Evolutionary conservation across 2,797 vertebrate genomes (phyloP).

Genomic region (Phoxinus dragarum): DNA sequence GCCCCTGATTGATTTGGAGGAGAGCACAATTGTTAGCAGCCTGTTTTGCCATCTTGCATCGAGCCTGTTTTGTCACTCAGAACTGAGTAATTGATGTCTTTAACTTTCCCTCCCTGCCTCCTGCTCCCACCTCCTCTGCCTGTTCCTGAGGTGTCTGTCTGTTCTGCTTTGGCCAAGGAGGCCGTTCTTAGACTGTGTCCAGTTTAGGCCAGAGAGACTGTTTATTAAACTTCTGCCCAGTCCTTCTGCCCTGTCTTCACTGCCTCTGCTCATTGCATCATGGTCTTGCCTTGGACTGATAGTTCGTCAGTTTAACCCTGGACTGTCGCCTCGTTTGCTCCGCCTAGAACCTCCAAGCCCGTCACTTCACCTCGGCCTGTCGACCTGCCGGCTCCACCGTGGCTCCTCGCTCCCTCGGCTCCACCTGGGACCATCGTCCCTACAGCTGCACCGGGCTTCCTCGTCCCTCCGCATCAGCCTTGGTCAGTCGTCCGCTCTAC

Average conservation of each 20-base stretch:
- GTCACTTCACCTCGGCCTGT: not conserved
- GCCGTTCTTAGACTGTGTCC: too few species aligned
- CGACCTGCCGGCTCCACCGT: not conserved
- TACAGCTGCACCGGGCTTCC: not conserved
- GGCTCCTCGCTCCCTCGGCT: not conserved
- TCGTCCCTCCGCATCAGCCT: too few species aligned
- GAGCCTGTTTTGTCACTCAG: too few species aligned
- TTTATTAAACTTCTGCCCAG: not conserved
- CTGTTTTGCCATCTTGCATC: too few species aligned
- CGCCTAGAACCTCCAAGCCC: not conserved
- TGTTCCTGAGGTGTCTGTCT: too few species aligned
- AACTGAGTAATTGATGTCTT: not conserved
- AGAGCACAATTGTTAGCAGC: not conserved
- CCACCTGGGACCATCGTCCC: not conserved
- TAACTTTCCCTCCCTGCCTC: not conserved
- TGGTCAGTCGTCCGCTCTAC: too few species aligned
- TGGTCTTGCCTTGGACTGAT: not conserved
- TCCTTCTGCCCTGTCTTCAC: not conserved
- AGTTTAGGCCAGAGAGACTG: too few species aligned
- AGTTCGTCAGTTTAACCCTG: not conserved
- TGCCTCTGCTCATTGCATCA: not conserved
- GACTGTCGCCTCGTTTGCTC: not conserved
- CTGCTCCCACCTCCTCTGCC: too few species aligned
- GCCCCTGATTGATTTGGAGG: too few species aligned
- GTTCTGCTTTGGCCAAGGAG: too few species aligned